Base-by-base conservation (phyloP, 2,797 vertebrate genomes). In the Calcarius lapponicus region DNA sequence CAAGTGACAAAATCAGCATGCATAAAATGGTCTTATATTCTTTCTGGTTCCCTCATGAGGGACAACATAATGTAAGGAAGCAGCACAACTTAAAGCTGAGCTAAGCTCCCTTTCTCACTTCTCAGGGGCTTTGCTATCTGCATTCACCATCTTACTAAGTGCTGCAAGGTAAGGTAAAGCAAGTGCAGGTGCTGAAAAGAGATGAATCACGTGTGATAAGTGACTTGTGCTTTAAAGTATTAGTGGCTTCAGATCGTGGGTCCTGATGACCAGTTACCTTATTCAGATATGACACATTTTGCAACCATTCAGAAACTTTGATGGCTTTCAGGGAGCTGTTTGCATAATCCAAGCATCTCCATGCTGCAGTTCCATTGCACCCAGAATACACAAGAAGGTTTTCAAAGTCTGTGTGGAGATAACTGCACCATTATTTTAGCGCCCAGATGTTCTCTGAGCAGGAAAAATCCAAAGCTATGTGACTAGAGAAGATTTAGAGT, bases 1-100 rank as follows among this genome's bases (percentile, higher is more conserved):
- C 70, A 92, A 93, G 50, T 75, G 61, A 88, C 88, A 92, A 83
- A 40, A 92, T 75, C 80, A 84, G 57, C 51, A 92, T 81, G 62
- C 56, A 81, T 54, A 81, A 91, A 96, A 86, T 11, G 7, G 25
- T 69, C 40, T 75, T 79, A 36, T 20, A 67, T 51, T 90, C 54
- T 14, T 72, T 65, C 51, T 79, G 65, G 24, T 75, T 93, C n/a
- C n/a, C 92, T 90, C 73, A 48, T 15, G 47, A 84, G 61, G 72
- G 34, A 79, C 17, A 81, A 79, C 58, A 51, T 20, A 75, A 79
- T 1, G 5, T 34, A 86, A 86, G 74, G 66, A 66, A 86, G 47
- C 22, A 90, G 61, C 91, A 69, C 10, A 94, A 69, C 54, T 60
- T 81, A 47, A 88, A 95, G 54, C 34, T 70, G 69, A 73, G 10